phyloP scores from a whole-genome alignment of 2,888 invertebrate species.

The Acronicta leporina region DNA sequence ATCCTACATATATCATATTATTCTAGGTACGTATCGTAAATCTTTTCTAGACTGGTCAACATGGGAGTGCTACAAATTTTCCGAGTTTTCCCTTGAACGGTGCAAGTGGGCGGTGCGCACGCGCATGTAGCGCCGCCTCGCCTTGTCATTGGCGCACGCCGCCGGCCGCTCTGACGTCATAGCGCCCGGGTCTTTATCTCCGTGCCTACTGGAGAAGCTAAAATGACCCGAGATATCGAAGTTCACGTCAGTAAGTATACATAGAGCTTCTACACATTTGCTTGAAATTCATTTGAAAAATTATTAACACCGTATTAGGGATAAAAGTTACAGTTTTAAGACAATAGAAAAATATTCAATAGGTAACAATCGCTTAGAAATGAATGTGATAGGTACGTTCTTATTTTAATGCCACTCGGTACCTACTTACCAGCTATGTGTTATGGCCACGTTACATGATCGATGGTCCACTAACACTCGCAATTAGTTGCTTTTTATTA shows the following conservation, averaged over 20 bases:
- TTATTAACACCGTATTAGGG: too few relatives aligned
- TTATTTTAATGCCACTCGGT: background rate
- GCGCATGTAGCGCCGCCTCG: slow-evolving; percentile 79
- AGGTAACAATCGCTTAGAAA: background rate
- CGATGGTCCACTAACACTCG: slow-evolving; percentile 54
- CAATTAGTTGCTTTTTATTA: slow-evolving; percentile 81
- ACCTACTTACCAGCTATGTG: slow-evolving; percentile 18
- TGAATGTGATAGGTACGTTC: background rate
- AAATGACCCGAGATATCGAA: slow-evolving; percentile 59
- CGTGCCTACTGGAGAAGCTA: slow-evolving; percentile 67
- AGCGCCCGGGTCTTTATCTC: slow-evolving; percentile 72
- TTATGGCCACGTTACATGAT: slow-evolving; percentile 33
- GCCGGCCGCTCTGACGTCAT: slow-evolving; percentile 86
- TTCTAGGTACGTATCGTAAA: background rate
- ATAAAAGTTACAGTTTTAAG: too few relatives aligned
- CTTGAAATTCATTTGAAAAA: background rate
- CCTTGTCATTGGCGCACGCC: slow-evolving; percentile 75
- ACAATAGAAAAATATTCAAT: too few relatives aligned
- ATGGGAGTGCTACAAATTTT: slow-evolving; percentile 62
- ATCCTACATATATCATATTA: too few relatives aligned
- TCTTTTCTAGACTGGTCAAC: slow-evolving; percentile 15
- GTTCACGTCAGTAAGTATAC: slow-evolving; percentile 44
- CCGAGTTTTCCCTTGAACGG: slow-evolving; percentile 75
- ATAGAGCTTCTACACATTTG: slow-evolving; percentile 17
- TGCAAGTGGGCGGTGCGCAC: slow-evolving; percentile 80